Base-by-base conservation (phyloP, 1,140 invertebrate genomes). In the Riptortus pedestris region DNA sequence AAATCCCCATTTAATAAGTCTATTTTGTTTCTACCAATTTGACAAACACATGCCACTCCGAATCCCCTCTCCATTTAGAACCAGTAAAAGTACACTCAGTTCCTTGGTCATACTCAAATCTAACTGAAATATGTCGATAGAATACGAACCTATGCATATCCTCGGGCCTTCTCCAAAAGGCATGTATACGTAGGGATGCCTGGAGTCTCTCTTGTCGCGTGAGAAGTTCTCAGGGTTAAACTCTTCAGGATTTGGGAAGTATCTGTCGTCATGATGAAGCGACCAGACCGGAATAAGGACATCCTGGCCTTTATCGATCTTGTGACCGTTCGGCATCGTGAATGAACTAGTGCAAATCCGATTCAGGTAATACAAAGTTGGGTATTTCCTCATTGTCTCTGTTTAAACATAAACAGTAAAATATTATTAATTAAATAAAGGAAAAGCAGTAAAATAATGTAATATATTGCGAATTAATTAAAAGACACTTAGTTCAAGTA, bases 31-130 rank as follows among this genome's bases (percentile, higher is more conserved):
- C n/a, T n/a, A n/a, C n/a, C n/a, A n/a, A n/a, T n/a, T n/a, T n/a
- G n/a, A n/a, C n/a, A n/a, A n/a, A n/a, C n/a, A n/a, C n/a, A n/a
- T n/a, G n/a, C n/a, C n/a, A n/a, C n/a, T n/a, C n/a, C n/a, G n/a
- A n/a, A n/a, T n/a, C n/a, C n/a, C n/a, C n/a, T n/a, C n/a, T n/a
- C n/a, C n/a, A n/a, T n/a, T n/a, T n/a, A n/a, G n/a, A n/a, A n/a
- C n/a, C n/a, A n/a, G n/a, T n/a, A n/a, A n/a, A n/a, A n/a, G n/a
- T n/a, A n/a, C n/a, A n/a, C n/a, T n/a, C n/a, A n/a, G n/a, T n/a
- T n/a, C n/a, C n/a, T n/a, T n/a, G n/a, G n/a, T n/a, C 86, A 87
- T 67, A 90, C 88, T 71, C 87, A 90, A 71, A 81, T 85, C 51
- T 86, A 78, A 0, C 85, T 83, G 11, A 88, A 88, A 58, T 84